Evolutionary conservation across 2,888 invertebrate genomes (phyloP), one percentile per base, ranked within the genome.

Genomic region (Platyscelio sp.): DNA sequence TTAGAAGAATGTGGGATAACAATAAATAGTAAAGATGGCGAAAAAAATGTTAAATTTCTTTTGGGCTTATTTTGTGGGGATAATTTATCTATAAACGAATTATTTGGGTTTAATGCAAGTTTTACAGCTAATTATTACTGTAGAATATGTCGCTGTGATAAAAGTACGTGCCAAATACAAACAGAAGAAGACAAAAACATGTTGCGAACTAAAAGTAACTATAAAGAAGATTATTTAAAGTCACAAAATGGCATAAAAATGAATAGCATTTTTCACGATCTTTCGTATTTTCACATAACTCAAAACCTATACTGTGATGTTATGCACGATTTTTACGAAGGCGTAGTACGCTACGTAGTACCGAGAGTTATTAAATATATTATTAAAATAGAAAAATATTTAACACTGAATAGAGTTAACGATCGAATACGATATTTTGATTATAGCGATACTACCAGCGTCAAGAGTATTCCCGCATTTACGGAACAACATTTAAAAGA

Each of bases 21-120:
- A 0, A 24, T 72, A 29, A 4, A 22, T 7, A 0, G n/a, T 72
- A 29, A 7, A 15, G n/a, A 43, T 15, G 22, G 58, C 11, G 6
- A 18, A 9, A 1, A 27, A 15, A 0, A 70, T 15, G 11, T 60
- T 22, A 43, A 72, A 40, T 72, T 72, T 61, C 4, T 51, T n/a
- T 46, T 87, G 26, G 76, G 40, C 6, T 65, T 86, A 20, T 54
- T 88, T 22, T 54, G 67, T 24, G 87, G 87, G 4, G 89, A 88
- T 76, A 87, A 87, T 77, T 51, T 88, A 3, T 86, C 78, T 3
- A 49, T 88, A 11, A 81, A 88, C 40, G 67, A 81, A 22, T 38
- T 86, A n/a, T 79, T 85, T 18, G 88, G 87, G 0, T 85, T 88
- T 15, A 51, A 72, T 9, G 76, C 81, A 76, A 83, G 85, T 78